Evolutionary conservation across 2,888 invertebrate species (phyloP), one percentile per base, ranked within the genome.

Genomic region (Ctenicera cuprea): DNA sequence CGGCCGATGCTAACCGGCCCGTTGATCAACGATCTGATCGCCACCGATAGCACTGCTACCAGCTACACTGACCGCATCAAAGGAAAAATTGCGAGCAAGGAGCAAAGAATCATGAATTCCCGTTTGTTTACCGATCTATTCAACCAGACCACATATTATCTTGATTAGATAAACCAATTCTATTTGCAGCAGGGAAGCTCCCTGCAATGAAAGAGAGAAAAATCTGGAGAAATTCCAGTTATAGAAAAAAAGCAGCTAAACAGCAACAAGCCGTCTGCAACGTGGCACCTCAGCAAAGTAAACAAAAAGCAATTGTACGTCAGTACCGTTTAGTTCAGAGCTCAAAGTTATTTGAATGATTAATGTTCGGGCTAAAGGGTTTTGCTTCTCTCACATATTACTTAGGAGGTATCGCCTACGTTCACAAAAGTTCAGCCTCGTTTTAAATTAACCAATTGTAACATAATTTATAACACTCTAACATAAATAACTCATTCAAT

Each of bases 361-460:
- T 79, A 79, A 79, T 78, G 78, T 71, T 72, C 69, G 65, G 70
- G 75, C 75, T 71, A 77, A 79, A 76, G 61, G 62, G 76, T 79
- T 79, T 76, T 77, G 79, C 79, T 75, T 77, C 76, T 75, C 75
- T 76, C 77, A 77, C 77, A 73, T 75, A 75, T 74, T 77, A 76
- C 78, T 77, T 76, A 75, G 62, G 48, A 70, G 69, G 69, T 69
- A 74, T 74, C 77, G 77, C 77, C 79, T 77, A 79, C 78, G 75
- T 70, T 50, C 75, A 59, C 54, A 78, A 78, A 78, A 68, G 71
- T 76, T 73, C 68, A 68, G 54, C 73, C 75, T 77, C 43, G 76
- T 77, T 77, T 76, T 75, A 75, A 76, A 74, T 65, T 74, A 67
- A 74, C 76, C 76, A 76, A 79, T 76, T 76, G 78, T 76, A 75